Base-by-base conservation (phyloP, 2,797 vertebrate genomes). In the Alcedo atthis region DNA sequence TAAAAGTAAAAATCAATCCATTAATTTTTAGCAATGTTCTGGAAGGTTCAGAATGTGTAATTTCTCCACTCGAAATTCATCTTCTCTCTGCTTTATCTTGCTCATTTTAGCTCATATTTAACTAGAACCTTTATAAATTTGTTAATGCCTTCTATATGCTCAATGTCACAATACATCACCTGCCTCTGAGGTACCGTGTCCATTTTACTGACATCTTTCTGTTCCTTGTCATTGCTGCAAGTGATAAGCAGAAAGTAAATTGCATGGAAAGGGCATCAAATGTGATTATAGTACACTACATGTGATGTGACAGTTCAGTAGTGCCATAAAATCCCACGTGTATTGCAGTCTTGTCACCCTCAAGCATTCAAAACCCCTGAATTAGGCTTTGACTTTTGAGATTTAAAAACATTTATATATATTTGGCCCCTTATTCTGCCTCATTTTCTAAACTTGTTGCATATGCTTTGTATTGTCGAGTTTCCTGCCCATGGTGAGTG, bases 211-310 rank as follows among this genome's bases (percentile, higher is more conserved):
- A 68, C 0, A 0, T 26, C 43, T 89, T 78, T 77, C 68, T 66
- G 46, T 75, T 92, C 73, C 64, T 58, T n/a, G 25, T 49, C 37
- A 33, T 80, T 83, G 19, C 40, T 83, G 10, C 24, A 55, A 89
- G 87, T 32, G 69, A 85, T 43, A 85, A 92, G 51, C 48, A 85
- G 37, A 81, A 78, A 83, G 63, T 24, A 85, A 78, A 74, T 64
- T 87, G 43, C 37, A 83, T 25, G 73, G 91, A 85, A 90, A 93
- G 58, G 66, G 77, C 81, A 75, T 43, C 42, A 81, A 62, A 61
- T 71, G 30, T 43, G 64, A 45, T 80, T 63, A 28, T 16, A 87
- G 54, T 8, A 16, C 46, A 58, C 37, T 40, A n/a, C 1, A 5
- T 45, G 35, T 55, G n/a, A 74, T 9, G 58, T 48, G 54, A 33